phyloP scores from a whole-genome alignment of 2,113 vertebrate species.

The Melospiza melodia region DNA sequence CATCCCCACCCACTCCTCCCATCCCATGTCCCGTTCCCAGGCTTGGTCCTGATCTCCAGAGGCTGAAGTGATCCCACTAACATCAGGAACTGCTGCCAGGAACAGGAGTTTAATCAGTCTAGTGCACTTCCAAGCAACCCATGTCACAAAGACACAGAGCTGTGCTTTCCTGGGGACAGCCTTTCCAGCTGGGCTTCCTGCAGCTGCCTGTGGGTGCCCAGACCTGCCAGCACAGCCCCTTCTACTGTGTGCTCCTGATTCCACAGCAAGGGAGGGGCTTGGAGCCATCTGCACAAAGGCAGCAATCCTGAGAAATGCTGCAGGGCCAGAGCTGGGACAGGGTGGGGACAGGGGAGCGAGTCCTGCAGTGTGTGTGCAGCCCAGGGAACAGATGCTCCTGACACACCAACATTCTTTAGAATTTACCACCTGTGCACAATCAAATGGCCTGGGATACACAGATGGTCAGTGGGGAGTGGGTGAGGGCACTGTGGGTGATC shows the following conservation, averaged over 20 bases:
- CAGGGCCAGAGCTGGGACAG: background rate
- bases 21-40: background rate
- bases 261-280: fast-evolving
- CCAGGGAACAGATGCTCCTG: background rate
- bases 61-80: background rate
- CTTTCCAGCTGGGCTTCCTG: background rate
- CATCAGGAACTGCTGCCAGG: background rate
- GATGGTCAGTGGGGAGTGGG: background rate
- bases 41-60: background rate
- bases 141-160: fast-evolving
- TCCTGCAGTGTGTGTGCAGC: background rate
- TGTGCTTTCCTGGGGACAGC: background rate
- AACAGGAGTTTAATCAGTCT: background rate
- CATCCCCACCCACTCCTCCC: background rate
- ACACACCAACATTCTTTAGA: background rate
- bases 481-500: background rate
- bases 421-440: background rate
- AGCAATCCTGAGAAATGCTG: fast-evolving
- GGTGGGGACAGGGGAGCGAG: background rate
- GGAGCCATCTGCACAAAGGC: background rate
- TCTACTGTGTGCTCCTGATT: fast-evolving
- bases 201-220: background rate
- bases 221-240: background rate
- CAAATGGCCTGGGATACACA: background rate
- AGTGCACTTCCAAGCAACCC: background rate